phyloP scores from a whole-genome alignment of 2,888 invertebrate genomes.

The Clunio marinus region DNA sequence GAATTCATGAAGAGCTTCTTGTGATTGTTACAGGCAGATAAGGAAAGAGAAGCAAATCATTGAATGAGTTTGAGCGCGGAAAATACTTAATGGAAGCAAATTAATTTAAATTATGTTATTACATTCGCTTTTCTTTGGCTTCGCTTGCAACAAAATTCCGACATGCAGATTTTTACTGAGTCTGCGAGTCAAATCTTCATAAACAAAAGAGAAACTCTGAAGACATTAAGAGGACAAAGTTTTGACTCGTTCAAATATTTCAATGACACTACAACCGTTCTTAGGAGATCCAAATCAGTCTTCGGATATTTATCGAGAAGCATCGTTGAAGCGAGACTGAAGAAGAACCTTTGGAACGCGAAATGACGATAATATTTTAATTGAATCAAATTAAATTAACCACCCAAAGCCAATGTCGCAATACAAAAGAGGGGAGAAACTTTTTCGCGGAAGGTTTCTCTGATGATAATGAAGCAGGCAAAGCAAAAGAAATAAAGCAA shows the following conservation, averaged over 20 bases:
- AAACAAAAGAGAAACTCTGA: background rate
- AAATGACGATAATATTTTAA: conserved; percentile 22
- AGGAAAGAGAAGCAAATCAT: background rate
- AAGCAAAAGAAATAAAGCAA: background rate
- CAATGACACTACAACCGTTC: background rate
- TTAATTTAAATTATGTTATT: conserved; percentile 34
- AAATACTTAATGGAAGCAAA: conserved; percentile 26
- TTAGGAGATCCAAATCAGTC: background rate
- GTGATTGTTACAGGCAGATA: too few relatives aligned
- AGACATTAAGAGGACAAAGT: background rate
- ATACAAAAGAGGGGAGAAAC: too few relatives aligned
- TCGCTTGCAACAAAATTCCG: conserved; percentile 21
- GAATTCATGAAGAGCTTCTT: too few relatives aligned
- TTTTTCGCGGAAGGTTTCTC: background rate
- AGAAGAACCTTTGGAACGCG: background rate
- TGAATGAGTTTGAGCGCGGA: background rate
- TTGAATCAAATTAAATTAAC: conserved; percentile 22
- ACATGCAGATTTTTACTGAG: background rate
- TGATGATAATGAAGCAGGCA: background rate
- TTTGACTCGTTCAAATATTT: background rate
- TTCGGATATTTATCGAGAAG: background rate
- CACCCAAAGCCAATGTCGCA: background rate
- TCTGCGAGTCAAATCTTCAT: background rate
- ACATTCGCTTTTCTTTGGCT: background rate
- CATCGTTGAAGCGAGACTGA: background rate